phyloP scores from a whole-genome alignment of 2,113 vertebrate genomes.

The Sakesphorus luctuosus region DNA sequence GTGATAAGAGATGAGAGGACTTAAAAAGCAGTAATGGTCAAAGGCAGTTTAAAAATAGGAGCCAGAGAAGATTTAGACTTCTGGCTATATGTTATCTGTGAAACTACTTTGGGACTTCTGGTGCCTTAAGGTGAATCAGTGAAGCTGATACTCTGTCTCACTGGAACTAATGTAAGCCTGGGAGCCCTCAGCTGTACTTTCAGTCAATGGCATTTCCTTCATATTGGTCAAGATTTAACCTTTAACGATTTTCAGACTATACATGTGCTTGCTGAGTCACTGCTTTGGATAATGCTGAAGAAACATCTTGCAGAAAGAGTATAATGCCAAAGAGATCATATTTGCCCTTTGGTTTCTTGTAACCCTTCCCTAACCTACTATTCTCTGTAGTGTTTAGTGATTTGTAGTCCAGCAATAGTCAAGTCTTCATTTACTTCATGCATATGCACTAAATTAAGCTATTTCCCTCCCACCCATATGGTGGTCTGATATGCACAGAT shows the following conservation, averaged over 20 bases:
- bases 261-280: neutral
- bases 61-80: neutral
- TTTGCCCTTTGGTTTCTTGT: neutral
- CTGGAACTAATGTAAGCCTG: neutral
- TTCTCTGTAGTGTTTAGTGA: neutral
- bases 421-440: constrained; percentile 57
- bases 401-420: constrained; percentile 18
- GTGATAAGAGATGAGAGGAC: neutral
- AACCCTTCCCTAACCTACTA: neutral
- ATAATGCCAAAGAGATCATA: neutral
- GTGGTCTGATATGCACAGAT: constrained; percentile 68
- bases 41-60: neutral
- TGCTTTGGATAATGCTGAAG: neutral
- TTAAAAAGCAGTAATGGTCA: neutral
- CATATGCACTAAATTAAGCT: constrained; percentile 65
- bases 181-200: neutral
- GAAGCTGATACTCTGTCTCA: neutral
- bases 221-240: neutral
- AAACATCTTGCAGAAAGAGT: neutral
- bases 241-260: constrained; percentile 10
- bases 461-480: constrained; percentile 68
- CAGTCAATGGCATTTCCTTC: neutral
- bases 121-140: neutral
- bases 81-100: neutral
- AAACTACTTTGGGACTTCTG: neutral